Conservation (phyloP, 2,888 invertebrate genomes). For the Noctua janthe region DNA sequence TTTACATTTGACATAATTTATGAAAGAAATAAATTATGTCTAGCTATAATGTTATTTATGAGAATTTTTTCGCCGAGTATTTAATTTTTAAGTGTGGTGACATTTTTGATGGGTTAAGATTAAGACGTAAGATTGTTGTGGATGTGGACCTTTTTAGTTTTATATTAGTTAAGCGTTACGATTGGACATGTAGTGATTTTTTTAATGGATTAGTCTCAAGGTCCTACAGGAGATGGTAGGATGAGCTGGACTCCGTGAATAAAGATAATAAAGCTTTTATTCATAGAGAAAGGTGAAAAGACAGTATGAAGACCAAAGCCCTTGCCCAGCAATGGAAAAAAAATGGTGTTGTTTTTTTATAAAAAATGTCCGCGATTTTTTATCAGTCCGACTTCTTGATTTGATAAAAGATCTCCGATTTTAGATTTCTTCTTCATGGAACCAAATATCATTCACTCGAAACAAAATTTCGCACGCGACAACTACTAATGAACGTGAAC, state of each 20-base stretch:
- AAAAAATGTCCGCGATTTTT: not conserved
- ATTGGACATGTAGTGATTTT: not conserved
- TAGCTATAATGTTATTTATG: constrained; percentile 47
- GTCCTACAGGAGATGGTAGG: not conserved
- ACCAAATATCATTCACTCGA: not conserved
- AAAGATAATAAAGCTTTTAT: not conserved
- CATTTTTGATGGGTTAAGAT: constrained; percentile 18
- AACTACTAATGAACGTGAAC: constrained; percentile 12
- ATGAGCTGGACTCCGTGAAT: not conserved
- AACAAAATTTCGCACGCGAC: not conserved
- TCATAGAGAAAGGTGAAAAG: not conserved
- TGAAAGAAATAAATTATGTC: constrained; percentile 52
- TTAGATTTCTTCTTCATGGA: not conserved
- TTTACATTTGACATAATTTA: constrained; percentile 63
- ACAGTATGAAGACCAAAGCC: not conserved
- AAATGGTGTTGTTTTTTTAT: too few relatives aligned
- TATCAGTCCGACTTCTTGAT: not conserved
- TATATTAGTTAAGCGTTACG: too few relatives aligned
- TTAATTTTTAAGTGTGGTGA: constrained; percentile 44
- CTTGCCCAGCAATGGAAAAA: not conserved
- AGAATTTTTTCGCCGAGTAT: constrained; percentile 32
- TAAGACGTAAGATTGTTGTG: constrained; percentile 11
- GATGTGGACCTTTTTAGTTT: constrained; percentile 12
- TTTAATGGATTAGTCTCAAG: not conserved
- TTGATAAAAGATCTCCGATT: not conserved